Evolutionary conservation across 30 jellyfish, hydroid and myxozoan species (phyloP).

Genomic region (Rhopilema esculentum): DNA sequence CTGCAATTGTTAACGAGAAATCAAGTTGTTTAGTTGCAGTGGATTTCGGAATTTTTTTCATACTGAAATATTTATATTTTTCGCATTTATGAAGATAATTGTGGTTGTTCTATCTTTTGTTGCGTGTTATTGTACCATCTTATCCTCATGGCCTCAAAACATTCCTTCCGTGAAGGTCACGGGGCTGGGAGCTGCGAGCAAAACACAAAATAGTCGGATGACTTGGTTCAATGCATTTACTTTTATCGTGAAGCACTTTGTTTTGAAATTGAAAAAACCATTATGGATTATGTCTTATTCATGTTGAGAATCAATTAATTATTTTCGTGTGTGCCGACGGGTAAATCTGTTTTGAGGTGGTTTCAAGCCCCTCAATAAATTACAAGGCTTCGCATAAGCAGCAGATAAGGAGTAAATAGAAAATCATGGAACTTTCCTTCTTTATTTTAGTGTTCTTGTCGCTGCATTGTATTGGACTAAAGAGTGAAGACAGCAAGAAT

Average conservation of each 20-base stretch:
- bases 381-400: background rate
- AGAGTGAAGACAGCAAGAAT: background rate
- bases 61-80: too few relatives aligned
- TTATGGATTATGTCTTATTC: slow-evolving; percentile 1
- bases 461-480: background rate
- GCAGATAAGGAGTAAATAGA: background rate
- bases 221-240: background rate
- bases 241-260: slow-evolving; percentile 29
- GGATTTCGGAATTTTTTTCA: too few relatives aligned
- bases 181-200: background rate
- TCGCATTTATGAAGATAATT: too few relatives aligned
- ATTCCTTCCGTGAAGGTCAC: background rate
- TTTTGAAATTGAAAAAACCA: slow-evolving; percentile 23
- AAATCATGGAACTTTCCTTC: background rate
- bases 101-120: too few relatives aligned
- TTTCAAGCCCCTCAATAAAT: background rate
- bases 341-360: slow-evolving; percentile 5
- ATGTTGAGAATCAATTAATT: background rate
- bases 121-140: background rate
- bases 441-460: background rate
- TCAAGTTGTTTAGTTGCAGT: too few relatives aligned
- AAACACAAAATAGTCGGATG: background rate
- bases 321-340: slow-evolving; percentile 4
- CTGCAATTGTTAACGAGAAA: too few relatives aligned
- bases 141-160: background rate